These are phyloP conservation scores for Uropetala carovei DNA, from an alignment of 2,888 invertebrate species.

Conservation along the genomic window DNA sequence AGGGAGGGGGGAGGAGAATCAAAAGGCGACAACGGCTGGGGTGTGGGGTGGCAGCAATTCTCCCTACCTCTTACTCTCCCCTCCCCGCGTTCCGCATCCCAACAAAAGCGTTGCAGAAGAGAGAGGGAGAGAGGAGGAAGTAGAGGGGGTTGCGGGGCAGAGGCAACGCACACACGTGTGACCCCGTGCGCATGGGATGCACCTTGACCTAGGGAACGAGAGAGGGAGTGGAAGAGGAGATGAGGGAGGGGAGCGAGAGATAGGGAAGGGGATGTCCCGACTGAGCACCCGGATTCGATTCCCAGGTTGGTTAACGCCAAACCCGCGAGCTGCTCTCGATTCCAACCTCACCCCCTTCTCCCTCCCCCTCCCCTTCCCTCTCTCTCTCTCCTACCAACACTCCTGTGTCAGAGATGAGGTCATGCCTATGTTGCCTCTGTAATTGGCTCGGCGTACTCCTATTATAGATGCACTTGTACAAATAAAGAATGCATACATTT, in stretches of 20 bases:
- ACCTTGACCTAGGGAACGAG: slow-evolving; percentile 43
- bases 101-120: too few relatives aligned
- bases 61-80: too few relatives aligned
- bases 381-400: not conserved
- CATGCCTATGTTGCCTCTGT: not conserved
- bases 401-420: not conserved
- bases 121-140: not conserved
- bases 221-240: not conserved
- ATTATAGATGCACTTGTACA: not conserved
- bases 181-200: slow-evolving; percentile 19
- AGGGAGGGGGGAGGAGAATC: not conserved
- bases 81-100: too few relatives aligned
- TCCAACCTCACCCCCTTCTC: not conserved
- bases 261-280: not conserved
- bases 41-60: too few relatives aligned
- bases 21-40: too few relatives aligned
- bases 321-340: not conserved
- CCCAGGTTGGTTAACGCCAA: not conserved
- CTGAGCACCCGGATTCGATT: not conserved
- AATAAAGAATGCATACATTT: not conserved
- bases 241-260: too few relatives aligned
- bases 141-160: not conserved
- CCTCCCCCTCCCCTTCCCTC: not conserved
- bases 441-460: not conserved
- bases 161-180: slow-evolving; percentile 12